Evolutionary conservation across 2,888 invertebrate genomes (phyloP), one percentile per base, ranked within the genome.

Genomic region (Pandemis corylana): DNA sequence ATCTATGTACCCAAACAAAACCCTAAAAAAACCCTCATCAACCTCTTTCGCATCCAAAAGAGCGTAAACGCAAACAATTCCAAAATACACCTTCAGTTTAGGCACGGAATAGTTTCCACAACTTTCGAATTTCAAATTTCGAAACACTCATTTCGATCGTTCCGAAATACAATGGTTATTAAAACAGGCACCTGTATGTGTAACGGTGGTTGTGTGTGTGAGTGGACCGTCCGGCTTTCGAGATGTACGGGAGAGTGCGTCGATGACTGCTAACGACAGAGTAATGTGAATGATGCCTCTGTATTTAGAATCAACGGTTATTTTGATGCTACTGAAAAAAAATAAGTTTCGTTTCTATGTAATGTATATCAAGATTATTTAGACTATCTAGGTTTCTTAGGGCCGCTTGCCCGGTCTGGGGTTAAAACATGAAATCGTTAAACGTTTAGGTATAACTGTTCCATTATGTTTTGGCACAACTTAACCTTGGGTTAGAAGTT

Each of bases 141-240:
- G 86, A 88, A 89, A 89, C 87, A 88, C 93, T 93, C 92, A 94
- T 94, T 94, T 92, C 92, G 91, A 94, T 94, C 91, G 92, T 84
- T 89, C 86, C 92, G 90, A 94, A 94, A 94, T 94, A 94, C 94
- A 94, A 94, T 94, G 94, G 93, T 93, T 94, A 94, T 94, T 94
- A 94, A 93, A 93, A 92, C 89, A 85, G 87, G 88, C 86, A 83
- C 80, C 77, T 78, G 80, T 80, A 44, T 44, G 78, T 78, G 80
- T 78, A 67, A 68, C 70, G 59, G 72, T 20, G 56, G 53, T 68
- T 72, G 85, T 88, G 87, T 87, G 89, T 81, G 90, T 83, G 89
- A 89, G 89, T 92, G 93, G 91, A 91, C 92, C 87, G 94, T 89
- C 94, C 93, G 89, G 94, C 89, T 90, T 90, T 89, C 87, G 87